Conservation (phyloP, 2,888 invertebrate species). For the Latheticus oryzae region DNA sequence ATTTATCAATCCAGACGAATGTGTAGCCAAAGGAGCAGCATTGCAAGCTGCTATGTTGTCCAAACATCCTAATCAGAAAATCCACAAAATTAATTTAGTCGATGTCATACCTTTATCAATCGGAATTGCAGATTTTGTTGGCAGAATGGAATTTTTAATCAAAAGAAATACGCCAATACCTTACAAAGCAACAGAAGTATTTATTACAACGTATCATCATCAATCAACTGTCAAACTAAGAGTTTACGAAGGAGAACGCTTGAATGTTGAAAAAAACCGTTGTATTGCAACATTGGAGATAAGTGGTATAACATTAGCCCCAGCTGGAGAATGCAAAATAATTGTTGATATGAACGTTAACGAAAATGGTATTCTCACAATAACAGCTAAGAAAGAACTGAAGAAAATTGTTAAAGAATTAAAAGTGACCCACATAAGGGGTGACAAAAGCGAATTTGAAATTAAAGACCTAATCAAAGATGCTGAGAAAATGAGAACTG, state of each 20-base stretch:
- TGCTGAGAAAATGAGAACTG: conserved; percentile 30
- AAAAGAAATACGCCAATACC: conserved; percentile 46
- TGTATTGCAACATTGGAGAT: conserved; percentile 34
- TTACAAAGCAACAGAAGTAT: not conserved
- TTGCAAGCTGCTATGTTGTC: conserved; percentile 48
- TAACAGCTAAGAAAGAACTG: conserved; percentile 42
- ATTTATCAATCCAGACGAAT: conserved; percentile 51
- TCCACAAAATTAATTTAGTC: conserved; percentile 41
- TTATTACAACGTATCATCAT: conserved; percentile 37
- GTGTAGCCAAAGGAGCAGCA: conserved; percentile 52
- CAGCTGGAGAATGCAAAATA: conserved; percentile 35
- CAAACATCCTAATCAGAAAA: conserved; percentile 27
- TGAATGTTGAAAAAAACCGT: conserved; percentile 37
- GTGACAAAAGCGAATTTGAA: conserved; percentile 40
- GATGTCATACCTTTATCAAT: conserved; percentile 52
- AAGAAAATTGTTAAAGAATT: conserved; percentile 40
- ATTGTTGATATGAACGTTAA: conserved; percentile 33
- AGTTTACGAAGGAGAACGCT: conserved; percentile 48
- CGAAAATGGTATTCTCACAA: conserved; percentile 45
- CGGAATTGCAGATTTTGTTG: conserved; percentile 41
- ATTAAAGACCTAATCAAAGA: conserved; percentile 40
- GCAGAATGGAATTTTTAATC: conserved; percentile 46
- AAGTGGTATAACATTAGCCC: conserved; percentile 40
- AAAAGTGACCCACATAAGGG: conserved; percentile 38
- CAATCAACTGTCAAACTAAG: conserved; percentile 31